Evolutionary conservation across 2,797 vertebrate genomes (phyloP), one percentile per base, ranked within the genome.

Genomic region (Strix occidentalis): DNA sequence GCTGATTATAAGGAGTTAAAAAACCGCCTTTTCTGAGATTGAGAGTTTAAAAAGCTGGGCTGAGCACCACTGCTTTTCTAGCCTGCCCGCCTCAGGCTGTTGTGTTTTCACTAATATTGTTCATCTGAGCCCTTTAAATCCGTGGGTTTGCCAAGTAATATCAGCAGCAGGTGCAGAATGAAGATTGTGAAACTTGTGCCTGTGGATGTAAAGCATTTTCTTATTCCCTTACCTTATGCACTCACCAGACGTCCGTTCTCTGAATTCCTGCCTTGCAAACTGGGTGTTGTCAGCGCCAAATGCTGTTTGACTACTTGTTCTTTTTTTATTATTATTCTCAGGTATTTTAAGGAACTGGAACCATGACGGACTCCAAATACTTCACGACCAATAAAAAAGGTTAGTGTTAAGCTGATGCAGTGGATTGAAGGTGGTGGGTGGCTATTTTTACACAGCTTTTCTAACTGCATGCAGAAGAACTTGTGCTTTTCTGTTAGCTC

Each of bases 351-450:
- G 97, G 97, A 97, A 54, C 96, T 92, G 92, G 81, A 98, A 98
- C 95, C 98, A 99, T 99, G 99, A 99, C 99, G 25, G 99, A 99
- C 98, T 99, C 99, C 95, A 99, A 99, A 97, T 99, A 99, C 97
- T 99, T 99, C 96, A 99, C 99, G 43, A 99, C 99, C 69, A 99
- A 99, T 98, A 99, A 99, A 98, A 99, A 99, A 98, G 99, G 99
- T 99, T 83, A 98, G 98, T 77, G 76, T 77, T 45, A 10, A 60
- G 79, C 81, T 87, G 86, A 11, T 56, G 64, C 56, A 18, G 53
- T 65, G 70, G 31, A 17, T 72, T 50, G 89, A 86, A 91, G 93
- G 89, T 77, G 90, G 72, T 65, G 69, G 84, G 57, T 68, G 53
- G 75, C 69, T 97, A 70, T 94, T 97, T 97, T 95, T 94, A 61